phyloP scores from a whole-genome alignment of 2,113 vertebrate species.

The Tonatia bakeri region DNA sequence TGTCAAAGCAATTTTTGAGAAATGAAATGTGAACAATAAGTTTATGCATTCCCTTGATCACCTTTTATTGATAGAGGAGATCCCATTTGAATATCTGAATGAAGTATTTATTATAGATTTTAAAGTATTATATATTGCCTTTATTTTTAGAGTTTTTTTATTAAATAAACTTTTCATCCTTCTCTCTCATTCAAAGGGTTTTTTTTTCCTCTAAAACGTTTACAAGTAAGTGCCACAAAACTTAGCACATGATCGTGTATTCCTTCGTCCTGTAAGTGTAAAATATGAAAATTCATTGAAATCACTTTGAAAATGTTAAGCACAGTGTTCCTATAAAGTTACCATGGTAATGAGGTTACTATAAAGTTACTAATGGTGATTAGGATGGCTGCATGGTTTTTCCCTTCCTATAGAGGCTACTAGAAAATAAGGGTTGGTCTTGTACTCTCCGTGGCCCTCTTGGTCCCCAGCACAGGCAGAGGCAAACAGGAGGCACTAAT shows the following conservation, averaged over 20 bases:
- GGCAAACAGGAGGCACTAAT: background rate
- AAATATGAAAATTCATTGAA: background rate
- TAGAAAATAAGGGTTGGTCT: background rate
- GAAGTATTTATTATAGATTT: background rate
- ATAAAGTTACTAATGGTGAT: background rate
- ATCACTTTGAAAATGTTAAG: background rate
- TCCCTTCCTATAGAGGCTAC: background rate
- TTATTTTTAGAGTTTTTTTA: background rate
- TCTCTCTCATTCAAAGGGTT: background rate
- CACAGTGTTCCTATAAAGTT: background rate
- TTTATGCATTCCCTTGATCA: background rate
- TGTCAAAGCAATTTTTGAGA: conserved; percentile 37
- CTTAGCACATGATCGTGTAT: background rate
- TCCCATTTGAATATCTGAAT: conserved; percentile 2
- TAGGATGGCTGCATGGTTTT: background rate
- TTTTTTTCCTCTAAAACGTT: background rate
- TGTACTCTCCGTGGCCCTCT: background rate
- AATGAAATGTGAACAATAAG: conserved; percentile 33
- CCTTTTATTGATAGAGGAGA: conserved; percentile 16
- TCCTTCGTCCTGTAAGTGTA: background rate
- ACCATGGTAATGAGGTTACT: background rate
- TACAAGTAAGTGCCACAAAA: background rate
- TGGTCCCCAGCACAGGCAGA: background rate
- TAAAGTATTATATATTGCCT: background rate
- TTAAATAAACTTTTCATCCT: background rate